phyloP scores from a whole-genome alignment of 2,113 vertebrate genomes.

The Nestor notabilis region DNA sequence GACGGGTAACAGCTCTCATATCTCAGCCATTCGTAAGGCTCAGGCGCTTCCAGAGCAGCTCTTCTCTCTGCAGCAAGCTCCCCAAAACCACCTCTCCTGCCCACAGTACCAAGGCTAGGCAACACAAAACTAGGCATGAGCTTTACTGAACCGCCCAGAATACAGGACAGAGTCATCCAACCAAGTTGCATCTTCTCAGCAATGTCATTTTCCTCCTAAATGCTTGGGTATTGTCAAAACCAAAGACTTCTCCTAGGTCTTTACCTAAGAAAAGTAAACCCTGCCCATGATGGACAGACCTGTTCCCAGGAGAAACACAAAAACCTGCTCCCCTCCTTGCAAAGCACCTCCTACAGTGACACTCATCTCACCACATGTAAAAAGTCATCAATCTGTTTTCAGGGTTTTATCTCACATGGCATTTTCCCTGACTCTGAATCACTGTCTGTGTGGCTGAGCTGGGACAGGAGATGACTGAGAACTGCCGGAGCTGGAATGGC shows the following conservation, averaged over 20 bases:
- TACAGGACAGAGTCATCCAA: neutral
- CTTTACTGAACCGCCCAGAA: neutral
- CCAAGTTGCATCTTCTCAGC: neutral
- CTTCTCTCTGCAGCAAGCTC: neutral
- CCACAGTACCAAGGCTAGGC: neutral
- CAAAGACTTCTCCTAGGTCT: neutral
- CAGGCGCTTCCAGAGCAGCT: neutral
- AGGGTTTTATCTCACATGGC: neutral
- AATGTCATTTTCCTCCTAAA: neutral
- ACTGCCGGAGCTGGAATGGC: neutral
- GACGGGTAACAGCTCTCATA: neutral
- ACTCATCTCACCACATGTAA: rapidly evolving
- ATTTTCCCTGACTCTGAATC: slow-evolving; percentile 46
- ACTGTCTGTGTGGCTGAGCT: rapidly evolving
- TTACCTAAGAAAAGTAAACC: neutral
- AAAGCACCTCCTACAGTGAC: neutral
- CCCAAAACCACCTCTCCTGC: neutral
- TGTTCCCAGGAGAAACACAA: neutral
- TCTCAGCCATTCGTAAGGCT: rapidly evolving
- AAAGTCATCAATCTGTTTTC: neutral
- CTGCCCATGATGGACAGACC: neutral
- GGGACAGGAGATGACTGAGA: neutral
- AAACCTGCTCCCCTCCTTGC: neutral
- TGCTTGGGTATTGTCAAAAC: neutral
- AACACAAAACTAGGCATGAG: neutral